Conservation (phyloP, 1,140 invertebrate genomes). For the Drosophila biarmipes region DNA sequence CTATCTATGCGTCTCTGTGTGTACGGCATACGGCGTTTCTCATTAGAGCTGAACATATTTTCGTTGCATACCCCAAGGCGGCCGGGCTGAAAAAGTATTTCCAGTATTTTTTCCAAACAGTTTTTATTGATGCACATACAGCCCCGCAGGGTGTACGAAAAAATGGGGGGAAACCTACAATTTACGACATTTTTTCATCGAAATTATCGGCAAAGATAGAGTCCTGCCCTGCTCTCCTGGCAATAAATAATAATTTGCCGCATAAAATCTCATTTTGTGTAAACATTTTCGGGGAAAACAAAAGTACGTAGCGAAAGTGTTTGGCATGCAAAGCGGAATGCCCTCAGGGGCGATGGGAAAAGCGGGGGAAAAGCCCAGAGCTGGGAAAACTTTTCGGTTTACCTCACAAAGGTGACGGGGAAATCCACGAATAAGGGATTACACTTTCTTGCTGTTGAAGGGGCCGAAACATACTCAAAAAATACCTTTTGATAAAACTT, state of each 20-base stretch:
- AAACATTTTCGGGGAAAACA: slow-evolving; percentile 37
- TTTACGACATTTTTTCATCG: slow-evolving; percentile 60
- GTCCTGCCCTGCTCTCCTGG: slow-evolving; percentile 6
- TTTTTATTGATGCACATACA: slow-evolving; percentile 25
- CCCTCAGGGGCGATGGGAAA: background rate
- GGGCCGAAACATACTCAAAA: no score
- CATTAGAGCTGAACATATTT: slow-evolving; percentile 42
- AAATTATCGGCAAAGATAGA: slow-evolving; percentile 61
- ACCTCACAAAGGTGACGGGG: background rate
- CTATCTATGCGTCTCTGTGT: background rate
- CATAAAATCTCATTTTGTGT: slow-evolving; percentile 53
- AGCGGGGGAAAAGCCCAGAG: background rate
- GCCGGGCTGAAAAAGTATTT: slow-evolving; percentile 25
- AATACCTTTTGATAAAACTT: no score
- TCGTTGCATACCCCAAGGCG: slow-evolving; percentile 50
- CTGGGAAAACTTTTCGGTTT: slow-evolving; percentile 23
- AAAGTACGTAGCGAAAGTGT: slow-evolving; percentile 37
- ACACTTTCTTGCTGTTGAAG: background rate
- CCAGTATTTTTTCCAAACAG: background rate
- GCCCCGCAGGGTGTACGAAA: background rate
- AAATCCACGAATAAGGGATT: background rate
- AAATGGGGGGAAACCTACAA: slow-evolving; percentile 25
- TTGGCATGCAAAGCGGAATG: slow-evolving; percentile 33
- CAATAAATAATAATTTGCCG: slow-evolving; percentile 63
- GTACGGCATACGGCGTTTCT: slow-evolving; percentile 18